Conservation (phyloP, 2,888 invertebrate genomes). For the Erebia palarica region DNA sequence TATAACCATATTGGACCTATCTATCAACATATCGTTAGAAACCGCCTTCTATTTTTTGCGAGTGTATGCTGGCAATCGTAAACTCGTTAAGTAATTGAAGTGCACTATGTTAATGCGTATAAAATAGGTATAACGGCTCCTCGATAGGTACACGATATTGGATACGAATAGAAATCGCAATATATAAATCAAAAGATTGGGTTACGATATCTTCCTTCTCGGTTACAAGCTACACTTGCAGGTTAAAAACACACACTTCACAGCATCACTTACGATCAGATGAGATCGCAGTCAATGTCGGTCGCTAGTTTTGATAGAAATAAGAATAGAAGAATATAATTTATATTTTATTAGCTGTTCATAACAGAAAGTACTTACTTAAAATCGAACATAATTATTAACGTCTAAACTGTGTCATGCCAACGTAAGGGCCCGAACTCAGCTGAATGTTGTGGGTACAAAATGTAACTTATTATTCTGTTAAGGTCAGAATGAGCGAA, state of each 20-base stretch:
- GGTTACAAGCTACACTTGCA: background rate
- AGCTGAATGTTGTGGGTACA: no score
- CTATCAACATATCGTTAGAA: background rate
- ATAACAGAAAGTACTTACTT: no score
- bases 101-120: background rate
- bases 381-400: no score
- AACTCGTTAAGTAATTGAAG: conserved; percentile 7
- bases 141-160: background rate
- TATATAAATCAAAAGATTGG: conserved; percentile 1
- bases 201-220: background rate
- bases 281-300: no score
- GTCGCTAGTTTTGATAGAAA: no score
- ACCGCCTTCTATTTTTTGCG: background rate
- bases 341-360: no score
- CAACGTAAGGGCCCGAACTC: no score
- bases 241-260: background rate
- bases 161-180: conserved; percentile 5
- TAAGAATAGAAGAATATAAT: no score
- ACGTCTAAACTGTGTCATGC: no score
- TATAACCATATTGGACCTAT: background rate
- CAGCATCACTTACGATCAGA: no score
- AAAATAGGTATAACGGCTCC: conserved; percentile 1
- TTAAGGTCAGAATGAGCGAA: no score
- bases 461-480: no score
- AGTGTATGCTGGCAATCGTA: background rate